Evolutionary conservation across 2,797 vertebrate species (phyloP).

Genomic region (Arrhamphus sclerolepis): DNA sequence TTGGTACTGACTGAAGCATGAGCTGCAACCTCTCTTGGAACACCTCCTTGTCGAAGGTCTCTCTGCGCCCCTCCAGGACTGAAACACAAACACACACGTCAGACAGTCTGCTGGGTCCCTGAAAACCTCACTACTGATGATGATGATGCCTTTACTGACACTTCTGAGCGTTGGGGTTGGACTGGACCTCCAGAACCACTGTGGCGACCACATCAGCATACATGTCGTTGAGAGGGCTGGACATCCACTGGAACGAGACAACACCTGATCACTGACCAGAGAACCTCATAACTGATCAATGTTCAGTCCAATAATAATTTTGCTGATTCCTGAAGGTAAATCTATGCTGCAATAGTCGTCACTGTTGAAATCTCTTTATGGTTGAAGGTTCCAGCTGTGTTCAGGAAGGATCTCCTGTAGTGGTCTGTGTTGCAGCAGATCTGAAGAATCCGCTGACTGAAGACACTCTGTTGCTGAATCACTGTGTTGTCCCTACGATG

Average conservation of each 20-base stretch:
- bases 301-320: too few relatives aligned
- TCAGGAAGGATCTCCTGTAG: too few relatives aligned
- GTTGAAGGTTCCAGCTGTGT: too few relatives aligned
- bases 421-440: too few relatives aligned
- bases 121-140: not conserved
- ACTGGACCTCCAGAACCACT: conserved; percentile 93
- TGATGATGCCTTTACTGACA: conserved; percentile 66
- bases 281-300: too few relatives aligned
- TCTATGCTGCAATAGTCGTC: too few relatives aligned
- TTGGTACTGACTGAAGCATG: conserved; percentile 90
- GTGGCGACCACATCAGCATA: conserved; percentile 93
- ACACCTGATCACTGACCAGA: not conserved
- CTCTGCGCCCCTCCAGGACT: conserved; percentile 79
- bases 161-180: conserved; percentile 94
- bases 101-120: not conserved
- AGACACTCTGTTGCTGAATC: too few relatives aligned
- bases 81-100: conserved; percentile 56
- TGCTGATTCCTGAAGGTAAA: too few relatives aligned
- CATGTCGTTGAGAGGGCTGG: conserved; percentile 97
- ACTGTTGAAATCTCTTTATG: too few relatives aligned
- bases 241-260: conserved; percentile 85
- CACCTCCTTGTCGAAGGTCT: conserved; percentile 82
- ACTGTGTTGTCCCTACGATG: too few relatives aligned
- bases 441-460: too few relatives aligned
- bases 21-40: conserved; percentile 89